Percentiles rank a stretch among this genome's conserved stretches.
Evolutionary conservation across 2,113 vertebrate species (phyloP).

Genomic region (Spheniscus mendiculus): DNA sequence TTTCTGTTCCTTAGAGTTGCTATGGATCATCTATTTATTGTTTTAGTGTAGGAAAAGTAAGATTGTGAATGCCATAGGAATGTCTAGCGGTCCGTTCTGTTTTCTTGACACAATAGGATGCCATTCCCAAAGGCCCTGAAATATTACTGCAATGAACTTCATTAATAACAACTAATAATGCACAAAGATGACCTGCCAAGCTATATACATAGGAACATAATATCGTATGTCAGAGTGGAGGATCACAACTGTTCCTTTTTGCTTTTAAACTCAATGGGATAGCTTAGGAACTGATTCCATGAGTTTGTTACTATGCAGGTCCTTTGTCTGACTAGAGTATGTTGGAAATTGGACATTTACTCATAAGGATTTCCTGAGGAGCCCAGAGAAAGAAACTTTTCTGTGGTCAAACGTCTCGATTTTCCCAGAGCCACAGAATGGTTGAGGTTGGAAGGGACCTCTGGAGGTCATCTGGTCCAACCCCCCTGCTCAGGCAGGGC

Average conservation of each 20-base stretch:
- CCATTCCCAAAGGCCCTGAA: not conserved
- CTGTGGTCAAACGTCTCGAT: not conserved
- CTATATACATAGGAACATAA: not conserved
- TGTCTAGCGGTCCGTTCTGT: not conserved
- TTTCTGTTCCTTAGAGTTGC: not conserved
- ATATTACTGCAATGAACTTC: not conserved
- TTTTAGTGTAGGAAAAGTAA: not conserved
- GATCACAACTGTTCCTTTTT: not conserved
- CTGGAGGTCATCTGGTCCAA: not conserved
- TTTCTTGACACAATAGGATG: accelerated
- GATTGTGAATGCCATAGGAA: not conserved
- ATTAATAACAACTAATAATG: not conserved
- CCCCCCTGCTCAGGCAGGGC: not conserved
- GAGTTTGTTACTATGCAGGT: not conserved
- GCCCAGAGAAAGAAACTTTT: not conserved
- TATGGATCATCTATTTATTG: not conserved
- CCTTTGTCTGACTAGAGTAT: not conserved
- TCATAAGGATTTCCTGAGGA: not conserved
- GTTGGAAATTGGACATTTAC: not conserved
- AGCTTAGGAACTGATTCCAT: not conserved
- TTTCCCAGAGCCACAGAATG: not conserved
- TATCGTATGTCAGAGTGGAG: not conserved
- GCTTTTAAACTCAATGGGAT: not conserved
- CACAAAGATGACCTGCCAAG: not conserved
- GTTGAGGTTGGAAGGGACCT: not conserved